phyloP scores from a whole-genome alignment of 2,113 vertebrate species.

The Sula dactylatra region DNA sequence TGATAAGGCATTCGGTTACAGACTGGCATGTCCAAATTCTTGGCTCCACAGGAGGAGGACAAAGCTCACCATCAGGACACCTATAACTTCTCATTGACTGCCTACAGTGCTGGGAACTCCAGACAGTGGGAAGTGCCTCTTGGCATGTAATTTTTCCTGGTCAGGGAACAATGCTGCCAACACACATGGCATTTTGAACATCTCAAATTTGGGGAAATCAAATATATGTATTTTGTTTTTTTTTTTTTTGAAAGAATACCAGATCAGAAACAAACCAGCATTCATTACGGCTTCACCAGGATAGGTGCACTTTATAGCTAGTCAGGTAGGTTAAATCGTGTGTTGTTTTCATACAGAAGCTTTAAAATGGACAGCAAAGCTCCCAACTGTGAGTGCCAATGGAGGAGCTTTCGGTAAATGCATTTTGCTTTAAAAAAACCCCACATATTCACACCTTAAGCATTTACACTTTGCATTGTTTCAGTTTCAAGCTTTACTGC shows the following conservation, averaged over 20 bases:
- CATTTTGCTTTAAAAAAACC: not conserved
- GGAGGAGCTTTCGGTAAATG: not conserved
- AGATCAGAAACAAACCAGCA: not conserved
- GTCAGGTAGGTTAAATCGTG: not conserved
- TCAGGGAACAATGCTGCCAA: not conserved
- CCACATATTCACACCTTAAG: not conserved
- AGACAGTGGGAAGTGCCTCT: not conserved
- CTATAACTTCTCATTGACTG: not conserved
- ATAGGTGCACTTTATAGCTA: no score
- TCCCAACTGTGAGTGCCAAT: accelerated
- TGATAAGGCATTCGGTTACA: not conserved
- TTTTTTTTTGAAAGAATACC: not conserved
- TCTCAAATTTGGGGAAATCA: not conserved
- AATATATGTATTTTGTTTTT: not conserved
- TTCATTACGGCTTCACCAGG: not conserved
- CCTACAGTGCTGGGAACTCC: not conserved
- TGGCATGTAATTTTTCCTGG: not conserved
- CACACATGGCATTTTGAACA: not conserved
- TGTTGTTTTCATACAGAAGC: not conserved
- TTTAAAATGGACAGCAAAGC: not conserved
- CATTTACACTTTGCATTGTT: not conserved
- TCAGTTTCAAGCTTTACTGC: not conserved
- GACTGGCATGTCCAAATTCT: not conserved
- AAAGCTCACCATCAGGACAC: not conserved
- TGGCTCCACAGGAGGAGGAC: not conserved